Conservation (phyloP, 2,797 vertebrate genomes). For the Anabas testudineus region DNA sequence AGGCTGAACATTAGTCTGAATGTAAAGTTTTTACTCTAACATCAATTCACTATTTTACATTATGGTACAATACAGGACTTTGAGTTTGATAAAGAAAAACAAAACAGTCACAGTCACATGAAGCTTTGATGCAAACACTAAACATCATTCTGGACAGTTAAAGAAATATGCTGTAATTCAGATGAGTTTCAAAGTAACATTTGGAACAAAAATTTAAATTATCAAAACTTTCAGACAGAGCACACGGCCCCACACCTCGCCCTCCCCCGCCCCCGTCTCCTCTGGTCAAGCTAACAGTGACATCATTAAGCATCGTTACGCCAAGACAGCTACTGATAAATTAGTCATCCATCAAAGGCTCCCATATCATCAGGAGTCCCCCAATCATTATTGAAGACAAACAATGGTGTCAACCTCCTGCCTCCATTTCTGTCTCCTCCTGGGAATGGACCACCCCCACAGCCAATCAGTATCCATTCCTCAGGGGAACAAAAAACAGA, state of each 20-base stretch:
- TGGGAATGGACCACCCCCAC: constrained; percentile 58
- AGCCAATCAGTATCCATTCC: constrained; percentile 57
- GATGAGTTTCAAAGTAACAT: not conserved
- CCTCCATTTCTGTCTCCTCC: constrained; percentile 42
- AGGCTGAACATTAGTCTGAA: constrained; percentile 13
- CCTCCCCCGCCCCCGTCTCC: too few relatives aligned
- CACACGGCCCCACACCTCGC: too few relatives aligned
- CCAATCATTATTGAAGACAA: constrained; percentile 78
- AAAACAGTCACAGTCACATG: not conserved
- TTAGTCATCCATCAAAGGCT: constrained; percentile 81
- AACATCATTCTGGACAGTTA: not conserved
- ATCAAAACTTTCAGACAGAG: constrained; percentile 6
- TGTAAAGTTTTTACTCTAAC: constrained; percentile 22
- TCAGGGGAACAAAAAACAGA: constrained; percentile 35
- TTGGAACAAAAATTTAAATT: not conserved
- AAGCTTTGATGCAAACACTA: not conserved
- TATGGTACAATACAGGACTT: not conserved
- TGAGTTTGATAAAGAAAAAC: too few relatives aligned
- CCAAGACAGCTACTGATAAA: constrained; percentile 81
- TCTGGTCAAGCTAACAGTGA: constrained; percentile 44
- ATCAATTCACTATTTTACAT: constrained; percentile 5
- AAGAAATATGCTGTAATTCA: not conserved
- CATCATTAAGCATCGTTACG: constrained; percentile 81
- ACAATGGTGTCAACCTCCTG: constrained; percentile 70
- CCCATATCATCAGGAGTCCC: constrained; percentile 74